A percentile compares a stretch with the other conserved stretches of the same genome.
phyloP scores from a whole-genome alignment of 2,797 vertebrate species.

The Manis crassicaudata region DNA sequence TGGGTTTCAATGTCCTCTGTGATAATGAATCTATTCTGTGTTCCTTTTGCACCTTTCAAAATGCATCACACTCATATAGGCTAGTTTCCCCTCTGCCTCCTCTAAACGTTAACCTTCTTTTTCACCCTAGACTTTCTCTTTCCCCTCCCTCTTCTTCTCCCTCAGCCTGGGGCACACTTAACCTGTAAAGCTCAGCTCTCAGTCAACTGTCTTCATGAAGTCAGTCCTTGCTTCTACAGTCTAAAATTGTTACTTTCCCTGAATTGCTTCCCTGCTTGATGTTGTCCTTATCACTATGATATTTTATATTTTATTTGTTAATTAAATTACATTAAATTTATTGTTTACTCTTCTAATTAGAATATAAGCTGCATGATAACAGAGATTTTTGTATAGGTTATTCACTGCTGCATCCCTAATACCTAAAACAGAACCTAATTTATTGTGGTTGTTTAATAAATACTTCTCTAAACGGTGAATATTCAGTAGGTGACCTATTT shows the following conservation, averaged over 20 bases:
- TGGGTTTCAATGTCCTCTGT: background rate
- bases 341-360: background rate
- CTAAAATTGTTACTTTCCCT: background rate
- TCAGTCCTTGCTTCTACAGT: background rate
- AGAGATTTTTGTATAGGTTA: background rate
- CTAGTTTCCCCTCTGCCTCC: background rate
- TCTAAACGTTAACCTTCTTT: background rate
- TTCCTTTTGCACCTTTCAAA: background rate
- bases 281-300: background rate
- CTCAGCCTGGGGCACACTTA: background rate
- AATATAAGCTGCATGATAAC: background rate
- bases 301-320: background rate
- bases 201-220: background rate
- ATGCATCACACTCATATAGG: background rate
- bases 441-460: background rate
- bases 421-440: background rate
- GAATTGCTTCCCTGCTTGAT: background rate
- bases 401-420: background rate
- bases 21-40: constrained; percentile 15
- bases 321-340: background rate
- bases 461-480: background rate
- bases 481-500: background rate
- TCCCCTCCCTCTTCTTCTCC: too few species aligned
- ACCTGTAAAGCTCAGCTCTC: background rate
- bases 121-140: background rate